Evolutionary conservation across 2,113 vertebrate species (phyloP).

Genomic region (Nymphicus hollandicus): DNA sequence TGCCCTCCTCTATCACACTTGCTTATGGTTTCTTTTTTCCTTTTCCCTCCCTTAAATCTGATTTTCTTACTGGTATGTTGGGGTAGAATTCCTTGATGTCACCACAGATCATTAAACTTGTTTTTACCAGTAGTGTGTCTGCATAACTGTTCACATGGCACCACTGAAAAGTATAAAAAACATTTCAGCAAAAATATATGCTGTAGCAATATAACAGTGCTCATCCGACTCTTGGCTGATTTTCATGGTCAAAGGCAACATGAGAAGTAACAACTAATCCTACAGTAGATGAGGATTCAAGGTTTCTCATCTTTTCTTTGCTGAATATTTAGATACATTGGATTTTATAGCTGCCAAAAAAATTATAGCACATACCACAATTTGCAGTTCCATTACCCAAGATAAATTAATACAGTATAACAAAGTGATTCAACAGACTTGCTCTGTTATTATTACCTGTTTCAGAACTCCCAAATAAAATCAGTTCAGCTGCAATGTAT

Average conservation of each 20-base stretch:
- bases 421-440: constrained; percentile 49
- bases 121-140: neutral
- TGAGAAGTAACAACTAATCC: constrained; percentile 14
- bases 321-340: constrained; percentile 47
- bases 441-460: constrained; percentile 43
- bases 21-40: neutral
- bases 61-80: neutral
- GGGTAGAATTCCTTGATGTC: neutral
- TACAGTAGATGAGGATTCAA: constrained; percentile 37
- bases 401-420: constrained; percentile 60
- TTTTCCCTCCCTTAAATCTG: neutral
- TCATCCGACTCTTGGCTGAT: neutral
- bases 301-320: constrained; percentile 41
- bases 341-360: constrained; percentile 42
- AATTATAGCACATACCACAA: constrained; percentile 14
- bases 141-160: neutral
- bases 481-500: constrained; percentile 8
- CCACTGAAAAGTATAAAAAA: neutral
- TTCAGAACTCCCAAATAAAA: constrained; percentile 51
- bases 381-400: constrained; percentile 57
- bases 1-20: neutral
- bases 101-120: neutral
- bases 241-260: constrained; percentile 29
- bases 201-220: neutral
- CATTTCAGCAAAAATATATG: neutral